Evolutionary conservation across 2,888 invertebrate species (phyloP), one percentile per base, ranked within the genome.

Genomic region (Incurvaria masculella): DNA sequence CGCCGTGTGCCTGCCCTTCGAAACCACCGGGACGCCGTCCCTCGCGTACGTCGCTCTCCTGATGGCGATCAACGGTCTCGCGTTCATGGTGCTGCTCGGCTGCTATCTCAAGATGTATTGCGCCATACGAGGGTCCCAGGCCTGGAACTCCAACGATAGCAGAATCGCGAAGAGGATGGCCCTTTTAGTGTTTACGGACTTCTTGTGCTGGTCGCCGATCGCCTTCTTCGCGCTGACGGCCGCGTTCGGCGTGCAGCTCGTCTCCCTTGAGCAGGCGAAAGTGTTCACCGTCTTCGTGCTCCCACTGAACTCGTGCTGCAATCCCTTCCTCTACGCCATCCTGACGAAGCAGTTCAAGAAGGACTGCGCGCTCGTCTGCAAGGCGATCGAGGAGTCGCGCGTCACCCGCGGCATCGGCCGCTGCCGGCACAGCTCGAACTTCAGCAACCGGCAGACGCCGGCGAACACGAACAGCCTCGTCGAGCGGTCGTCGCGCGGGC

Each of bases 31-130:
- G 18, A 79, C 87, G 2, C 84, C 85, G 27, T 91, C 95, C 55
- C 75, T 94, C 47, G 87, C 88, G 2, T 97, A 97, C 75, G 94
- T 97, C 20, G 89, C 94, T 2, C 88, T 93, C 55, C 80, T 97
- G 47, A 92, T 98, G 81, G 81, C 90, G 52, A 86, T 96, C 63
- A 98, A 97, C 69, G 95, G 97, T 4, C 81, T 94, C 19, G 96
- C 97, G 2, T 98, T 98, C 71, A 79, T 94, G 26, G 94, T 96
- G 50, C 84, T 98, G 47, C 94, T 97, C 85, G 92, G 94, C 47
- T 97, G 97, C 70, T 97, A 97, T 68, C 80, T 95, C 51, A 95
- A 95, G 72, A 97, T 97, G 94, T 97, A 97, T 75, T 94, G 96
- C 74, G 94, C 95, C 48, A 96, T 97, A 56, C 84, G 96, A n/a